Percentiles rank a stretch among this genome's conserved stretches.
These are phyloP conservation scores for Metopia argyrocephala DNA, from an alignment of 2,888 invertebrate species.

Conservation along the genomic window DNA sequence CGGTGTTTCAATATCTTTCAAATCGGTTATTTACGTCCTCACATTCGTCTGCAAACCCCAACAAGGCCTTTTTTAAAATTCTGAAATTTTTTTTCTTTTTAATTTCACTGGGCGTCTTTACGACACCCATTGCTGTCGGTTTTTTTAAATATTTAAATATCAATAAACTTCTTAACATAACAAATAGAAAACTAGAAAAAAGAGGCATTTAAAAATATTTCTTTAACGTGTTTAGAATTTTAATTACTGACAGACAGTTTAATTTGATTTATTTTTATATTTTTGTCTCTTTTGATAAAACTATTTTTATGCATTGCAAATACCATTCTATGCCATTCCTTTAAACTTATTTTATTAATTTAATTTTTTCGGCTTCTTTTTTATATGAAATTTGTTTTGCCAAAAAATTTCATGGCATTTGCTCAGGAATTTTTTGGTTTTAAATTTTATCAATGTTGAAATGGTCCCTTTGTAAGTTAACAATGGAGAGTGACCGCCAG, in stretches of 20 bases:
- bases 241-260: conserved; percentile 3
- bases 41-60: too few species aligned
- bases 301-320: background rate
- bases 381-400: background rate
- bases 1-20: too few species aligned
- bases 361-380: background rate
- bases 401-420: background rate
- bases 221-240: conserved; percentile 42
- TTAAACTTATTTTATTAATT: background rate
- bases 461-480: background rate
- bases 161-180: conserved; percentile 1
- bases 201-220: conserved; percentile 20
- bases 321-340: background rate
- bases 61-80: too few species aligned
- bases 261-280: too few species aligned
- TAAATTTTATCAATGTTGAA: background rate
- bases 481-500: background rate
- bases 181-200: background rate
- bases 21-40: too few species aligned
- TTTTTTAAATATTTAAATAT: conserved; percentile 35
- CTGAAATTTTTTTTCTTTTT: too few species aligned
- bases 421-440: background rate
- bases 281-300: too few species aligned
- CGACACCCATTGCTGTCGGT: too few species aligned
- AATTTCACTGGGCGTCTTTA: too few species aligned